Base-by-base conservation (phyloP, 2,113 vertebrate species). In the Castor canadensis region DNA sequence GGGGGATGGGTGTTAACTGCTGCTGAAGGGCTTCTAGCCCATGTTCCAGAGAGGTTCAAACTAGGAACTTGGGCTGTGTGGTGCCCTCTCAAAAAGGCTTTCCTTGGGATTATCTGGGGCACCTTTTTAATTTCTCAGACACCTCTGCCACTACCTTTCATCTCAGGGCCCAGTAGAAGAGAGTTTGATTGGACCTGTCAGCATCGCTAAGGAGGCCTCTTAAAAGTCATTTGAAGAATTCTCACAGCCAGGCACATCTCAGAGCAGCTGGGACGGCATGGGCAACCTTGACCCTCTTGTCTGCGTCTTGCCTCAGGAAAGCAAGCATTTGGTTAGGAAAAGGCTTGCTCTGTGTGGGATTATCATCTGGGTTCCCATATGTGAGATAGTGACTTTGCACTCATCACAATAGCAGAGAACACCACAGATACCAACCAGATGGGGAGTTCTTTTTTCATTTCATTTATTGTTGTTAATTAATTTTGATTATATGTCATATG, bases 141-240 rank as follows among this genome's bases (percentile, higher is more conserved):
- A 96, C 96, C 90, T 97, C 87, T 71, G 77, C 22, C 45, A 45
- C 54, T 17, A 77, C 80, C 94, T 95, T 97, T 97, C 95, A 96
- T 96, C 96, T 94, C 60, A 60, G 72, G 35, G 30, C 58, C 43
- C 62, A 35, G 93, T 26, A 95, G 96, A 69, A 87, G 89, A 89
- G 96, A 87, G 72, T 92, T 54, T 96, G 96, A 96, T 93, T 92
- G 94, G 88, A 79, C 71, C 91, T 97, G 96, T 97, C 86, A 96
- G 9, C 97, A 76, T 94, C 93, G 87, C 86, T 95, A 76, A 96
- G 96, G 71, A 72, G 89, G 40, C 75, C 95, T 95, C 96, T 96
- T 95, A 80, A 95, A 60, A 96, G 95, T 95, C 96, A 96, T 91
- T 80, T 88, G 96, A 96, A 93, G 90, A 95, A 94, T 96, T 93